Base-by-base conservation (phyloP, 2,888 invertebrate species). In the Adelognathus sp. region DNA sequence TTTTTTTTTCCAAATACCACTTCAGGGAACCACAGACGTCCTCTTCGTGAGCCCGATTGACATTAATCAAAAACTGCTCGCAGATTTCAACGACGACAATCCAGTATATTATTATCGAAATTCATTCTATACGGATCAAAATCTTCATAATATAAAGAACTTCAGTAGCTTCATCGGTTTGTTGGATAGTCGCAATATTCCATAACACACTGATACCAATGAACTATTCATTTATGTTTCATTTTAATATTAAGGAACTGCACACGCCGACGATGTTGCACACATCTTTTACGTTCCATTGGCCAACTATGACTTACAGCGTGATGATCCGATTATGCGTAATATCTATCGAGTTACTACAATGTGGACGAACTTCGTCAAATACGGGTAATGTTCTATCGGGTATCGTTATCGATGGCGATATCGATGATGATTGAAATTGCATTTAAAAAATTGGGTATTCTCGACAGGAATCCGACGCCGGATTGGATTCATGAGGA, bases 61-160 rank as follows among this genome's bases (percentile, higher is more conserved):
- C 69, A 33, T 75, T 0, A 84, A 82, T 14, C 86, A 86, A 60
- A 73, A 60, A 27, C 14, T 85, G 4, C 11, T 87, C 24, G 14
- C 41, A 4, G 16, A 14, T 36, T 21, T 16, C 14, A 64, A 54
- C 6, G 75, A 61, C 7, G 71, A 70, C 2, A 24, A 46, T 2
- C 78, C 82, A 0, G 56, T 85, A 18, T 87, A 83, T 60, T 86
- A 86, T 64, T 87, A 87, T 52, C 72, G 72, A 24, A 64, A 82
- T 1, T 70, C 82, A 4, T 86, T 72, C 21, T 6, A 39, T n/a
- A 54, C 54, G 2, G 33, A 69, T 21, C 39, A 18, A 18, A 56
- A 54, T 21, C 24, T 69, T 31, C 56, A 69, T 31, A 56, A 56
- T 56, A 3, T 54, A 9, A 11, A 2, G 1, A 11, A 21, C 2